Percentiles rank a stretch among this genome's conserved stretches.
Conservation (phyloP, 2,888 invertebrate species). For the Tipula vernalis region DNA sequence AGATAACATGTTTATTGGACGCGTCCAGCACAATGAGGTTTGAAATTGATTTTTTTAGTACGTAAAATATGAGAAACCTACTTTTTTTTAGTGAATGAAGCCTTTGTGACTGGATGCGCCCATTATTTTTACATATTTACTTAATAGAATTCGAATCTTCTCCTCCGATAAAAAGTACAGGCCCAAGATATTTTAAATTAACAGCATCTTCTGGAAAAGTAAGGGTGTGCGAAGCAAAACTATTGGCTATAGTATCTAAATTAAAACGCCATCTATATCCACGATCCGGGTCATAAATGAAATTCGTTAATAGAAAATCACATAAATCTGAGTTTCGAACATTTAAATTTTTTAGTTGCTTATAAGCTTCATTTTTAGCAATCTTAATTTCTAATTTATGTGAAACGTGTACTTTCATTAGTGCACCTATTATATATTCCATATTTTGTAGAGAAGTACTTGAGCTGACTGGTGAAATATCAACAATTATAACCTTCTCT, state of each 20-base stretch:
- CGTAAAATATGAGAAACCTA: too few species aligned
- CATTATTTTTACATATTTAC: conserved; percentile 36
- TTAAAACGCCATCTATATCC: conserved; percentile 69
- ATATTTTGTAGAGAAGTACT: conserved; percentile 50
- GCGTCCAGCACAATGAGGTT: too few species aligned
- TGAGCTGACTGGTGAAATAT: conserved; percentile 51
- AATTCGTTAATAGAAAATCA: conserved; percentile 75
- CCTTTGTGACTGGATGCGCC: too few species aligned
- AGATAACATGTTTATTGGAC: too few species aligned
- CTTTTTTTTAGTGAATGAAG: too few species aligned
- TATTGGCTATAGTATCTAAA: conserved; percentile 53
- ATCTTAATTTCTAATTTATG: conserved; percentile 51
- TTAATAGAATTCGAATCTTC: conserved; percentile 67
- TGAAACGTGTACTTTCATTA: conserved; percentile 48
- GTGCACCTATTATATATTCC: conserved; percentile 48
- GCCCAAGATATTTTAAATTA: conserved; percentile 45
- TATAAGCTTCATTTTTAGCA: conserved; percentile 53
- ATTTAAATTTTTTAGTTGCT: conserved; percentile 42
- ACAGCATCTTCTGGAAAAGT: conserved; percentile 42
- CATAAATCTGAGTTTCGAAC: conserved; percentile 47
- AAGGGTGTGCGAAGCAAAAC: conserved; percentile 49
- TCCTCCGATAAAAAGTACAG: conserved; percentile 76
- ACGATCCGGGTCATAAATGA: conserved; percentile 28
- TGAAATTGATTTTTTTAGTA: too few species aligned
- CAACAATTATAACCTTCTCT: conserved; percentile 54